These are phyloP conservation scores for Mormoops blainvillei DNA, from an alignment of 2,113 vertebrate species.

Conservation along the genomic window DNA sequence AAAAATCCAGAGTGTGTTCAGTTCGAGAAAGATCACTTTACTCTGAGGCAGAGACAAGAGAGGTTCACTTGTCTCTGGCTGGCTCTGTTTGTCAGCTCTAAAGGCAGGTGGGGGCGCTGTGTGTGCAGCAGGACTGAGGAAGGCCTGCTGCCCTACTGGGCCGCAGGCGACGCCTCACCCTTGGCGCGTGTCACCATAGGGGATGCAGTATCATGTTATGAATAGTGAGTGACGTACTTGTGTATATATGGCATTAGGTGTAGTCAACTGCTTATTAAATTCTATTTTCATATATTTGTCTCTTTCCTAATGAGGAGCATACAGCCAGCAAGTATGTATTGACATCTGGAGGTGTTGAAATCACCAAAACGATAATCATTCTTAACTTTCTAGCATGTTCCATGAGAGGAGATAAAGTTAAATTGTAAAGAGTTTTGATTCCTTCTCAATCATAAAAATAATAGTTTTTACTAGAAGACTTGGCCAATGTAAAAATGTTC, in stretches of 20 bases:
- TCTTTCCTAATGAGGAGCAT: not conserved
- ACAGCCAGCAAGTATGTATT: not conserved
- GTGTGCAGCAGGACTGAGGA: not conserved
- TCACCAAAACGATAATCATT: not conserved
- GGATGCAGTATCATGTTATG: not conserved
- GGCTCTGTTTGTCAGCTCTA: not conserved
- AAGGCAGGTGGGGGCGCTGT: not conserved
- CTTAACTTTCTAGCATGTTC: not conserved
- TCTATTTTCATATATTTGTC: not conserved
- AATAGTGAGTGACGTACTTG: not conserved
- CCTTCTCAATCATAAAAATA: not conserved
- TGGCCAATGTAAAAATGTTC: not conserved
- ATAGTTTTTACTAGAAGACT: not conserved
- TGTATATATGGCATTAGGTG: not conserved
- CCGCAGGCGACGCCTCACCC: not conserved
- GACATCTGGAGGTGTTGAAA: not conserved
- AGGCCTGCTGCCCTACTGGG: not conserved
- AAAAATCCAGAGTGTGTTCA: not conserved
- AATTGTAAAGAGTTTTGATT: not conserved
- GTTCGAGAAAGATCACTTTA: not conserved
- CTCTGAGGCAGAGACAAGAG: not conserved
- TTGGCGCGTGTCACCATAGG: too few relatives aligned
- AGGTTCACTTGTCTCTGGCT: not conserved
- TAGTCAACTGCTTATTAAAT: slow-evolving; percentile 5
- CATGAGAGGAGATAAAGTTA: not conserved